Percentiles rank a stretch among this genome's conserved stretches.
Evolutionary conservation across 2,113 vertebrate genomes (phyloP).

Genomic region (Opisthocomus hoazin): DNA sequence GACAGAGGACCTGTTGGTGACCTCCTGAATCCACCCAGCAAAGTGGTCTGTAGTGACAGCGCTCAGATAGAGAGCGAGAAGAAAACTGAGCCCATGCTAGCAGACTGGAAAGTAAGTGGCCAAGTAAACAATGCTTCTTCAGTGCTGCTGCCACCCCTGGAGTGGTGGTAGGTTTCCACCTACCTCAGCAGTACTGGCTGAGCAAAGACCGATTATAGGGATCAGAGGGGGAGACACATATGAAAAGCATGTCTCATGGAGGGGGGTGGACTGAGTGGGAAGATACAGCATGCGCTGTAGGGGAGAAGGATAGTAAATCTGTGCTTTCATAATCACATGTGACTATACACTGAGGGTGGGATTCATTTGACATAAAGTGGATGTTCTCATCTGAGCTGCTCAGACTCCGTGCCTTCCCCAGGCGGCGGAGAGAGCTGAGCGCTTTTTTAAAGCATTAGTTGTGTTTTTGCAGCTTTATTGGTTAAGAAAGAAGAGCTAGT

Average conservation of each 20-base stretch:
- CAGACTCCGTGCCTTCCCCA: background rate
- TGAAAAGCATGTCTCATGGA: constrained; percentile 7
- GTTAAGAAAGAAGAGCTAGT: constrained; percentile 24
- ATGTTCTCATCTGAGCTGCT: background rate
- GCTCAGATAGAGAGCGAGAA: background rate
- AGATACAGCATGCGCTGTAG: background rate
- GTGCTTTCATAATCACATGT: background rate
- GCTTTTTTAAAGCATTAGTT: background rate
- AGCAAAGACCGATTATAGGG: background rate
- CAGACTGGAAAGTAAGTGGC: background rate
- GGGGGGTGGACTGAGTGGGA: constrained; percentile 27
- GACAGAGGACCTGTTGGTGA: background rate
- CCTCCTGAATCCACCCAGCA: background rate
- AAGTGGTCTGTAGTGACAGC: background rate
- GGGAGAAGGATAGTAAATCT: constrained; percentile 23
- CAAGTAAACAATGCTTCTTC: background rate
- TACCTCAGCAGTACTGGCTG: background rate
- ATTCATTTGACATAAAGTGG: background rate
- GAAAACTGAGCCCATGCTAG: background rate
- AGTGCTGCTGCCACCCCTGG: background rate
- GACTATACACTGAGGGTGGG: background rate
- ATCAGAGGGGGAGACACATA: background rate
- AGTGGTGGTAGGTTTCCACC: background rate
- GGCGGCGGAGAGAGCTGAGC: background rate
- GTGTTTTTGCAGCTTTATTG: background rate